Base-by-base conservation (phyloP, 2,888 invertebrate species). In the Tryphoninae sp. region DNA sequence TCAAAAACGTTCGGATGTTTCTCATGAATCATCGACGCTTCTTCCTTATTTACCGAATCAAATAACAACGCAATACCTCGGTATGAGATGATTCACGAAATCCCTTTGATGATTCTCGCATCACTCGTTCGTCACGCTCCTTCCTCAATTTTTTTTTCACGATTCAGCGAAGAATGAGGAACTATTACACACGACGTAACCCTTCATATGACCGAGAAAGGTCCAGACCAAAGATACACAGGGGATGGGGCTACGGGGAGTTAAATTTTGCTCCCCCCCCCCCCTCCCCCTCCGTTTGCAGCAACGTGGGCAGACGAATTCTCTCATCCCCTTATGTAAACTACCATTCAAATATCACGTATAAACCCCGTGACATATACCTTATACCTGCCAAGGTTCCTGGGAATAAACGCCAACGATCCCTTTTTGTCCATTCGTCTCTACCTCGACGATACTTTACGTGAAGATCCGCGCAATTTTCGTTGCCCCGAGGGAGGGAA, bases 241-340 rank as follows among this genome's bases (percentile, higher is more conserved):
- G 4, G n/a, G 23, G 26, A 6, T 45, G n/a, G 53, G 42, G 59
- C 68, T 11, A 53, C 13, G 61, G 68, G 51, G 61, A 61, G 42
- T 78, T 69, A 45, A 68, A 51, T 69, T 67, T 69, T 75, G 55
- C 26, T 45, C 45, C 62, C 33, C 26, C 4, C 4, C 45, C 62
- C 33, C 33, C 33, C 33, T 6, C 19, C 19, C 19, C 19, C 19
- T 19, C 19, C 26, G 2, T 79, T 62, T 73, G 62, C 67, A 65
- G 67, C 53, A 75, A 68, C 59, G 62, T 49, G 72, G 72, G 72
- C 73, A 58, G 51, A 76, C 19, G 40, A 82, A 83, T 73, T 81
- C 62, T 75, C 67, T 84, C 81, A 82, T 81, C 83, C 85, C 88
- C 89, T 89, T 90, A 90, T 89, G 90, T 88, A 90, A 90, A 90